phyloP scores from a whole-genome alignment of 2,797 vertebrate species.

The Cheirogaleus major region DNA sequence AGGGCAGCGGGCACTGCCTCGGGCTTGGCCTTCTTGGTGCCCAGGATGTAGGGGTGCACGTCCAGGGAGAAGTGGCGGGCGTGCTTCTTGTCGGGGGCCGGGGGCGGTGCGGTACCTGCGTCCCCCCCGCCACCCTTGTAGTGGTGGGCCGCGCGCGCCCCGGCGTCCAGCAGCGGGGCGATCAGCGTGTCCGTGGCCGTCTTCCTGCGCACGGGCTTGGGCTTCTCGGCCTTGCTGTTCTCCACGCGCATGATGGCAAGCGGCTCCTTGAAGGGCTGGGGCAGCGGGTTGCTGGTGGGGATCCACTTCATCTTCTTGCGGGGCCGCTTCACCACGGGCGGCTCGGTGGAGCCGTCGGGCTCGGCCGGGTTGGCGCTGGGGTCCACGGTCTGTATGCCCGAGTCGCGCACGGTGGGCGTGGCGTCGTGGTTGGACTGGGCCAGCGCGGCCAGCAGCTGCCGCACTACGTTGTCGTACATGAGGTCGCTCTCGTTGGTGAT shows the following conservation, averaged over 20 bases:
- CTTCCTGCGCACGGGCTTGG: slow-evolving; percentile 94
- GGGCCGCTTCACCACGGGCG: slow-evolving; percentile 95
- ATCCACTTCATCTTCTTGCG: slow-evolving; percentile 99
- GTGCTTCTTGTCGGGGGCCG: slow-evolving; percentile 92
- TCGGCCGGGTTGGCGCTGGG: slow-evolving; percentile 93
- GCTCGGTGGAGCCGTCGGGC: slow-evolving; percentile 91
- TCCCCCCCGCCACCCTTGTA: slow-evolving; percentile 39
- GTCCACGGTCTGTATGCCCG: slow-evolving; percentile 95
- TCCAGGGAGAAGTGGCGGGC: slow-evolving; percentile 97
- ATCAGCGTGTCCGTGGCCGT: slow-evolving; percentile 93
- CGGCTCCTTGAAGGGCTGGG: slow-evolving; percentile 98
- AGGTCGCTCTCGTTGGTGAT: slow-evolving; percentile 99
- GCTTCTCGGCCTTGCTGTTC: slow-evolving; percentile 95
- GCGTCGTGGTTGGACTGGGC: slow-evolving; percentile 98
- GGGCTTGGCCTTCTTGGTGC: slow-evolving; percentile 94
- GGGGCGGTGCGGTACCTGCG: slow-evolving; percentile 86
- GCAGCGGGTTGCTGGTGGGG: slow-evolving; percentile 93
- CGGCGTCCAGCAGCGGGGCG: slow-evolving; percentile 92
- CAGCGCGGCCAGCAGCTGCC: slow-evolving; percentile 96
- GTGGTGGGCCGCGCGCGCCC: slow-evolving; percentile 91
- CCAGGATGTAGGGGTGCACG: slow-evolving; percentile 96
- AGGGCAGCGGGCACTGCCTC: slow-evolving; percentile 88
- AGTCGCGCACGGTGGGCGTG: slow-evolving; percentile 96
- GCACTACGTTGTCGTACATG: slow-evolving; percentile 99
- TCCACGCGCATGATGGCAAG: slow-evolving; percentile 93